Evolutionary conservation across 2,113 vertebrate species (phyloP), one percentile per base, ranked within the genome.

Genomic region (Hippocampus abdominalis): DNA sequence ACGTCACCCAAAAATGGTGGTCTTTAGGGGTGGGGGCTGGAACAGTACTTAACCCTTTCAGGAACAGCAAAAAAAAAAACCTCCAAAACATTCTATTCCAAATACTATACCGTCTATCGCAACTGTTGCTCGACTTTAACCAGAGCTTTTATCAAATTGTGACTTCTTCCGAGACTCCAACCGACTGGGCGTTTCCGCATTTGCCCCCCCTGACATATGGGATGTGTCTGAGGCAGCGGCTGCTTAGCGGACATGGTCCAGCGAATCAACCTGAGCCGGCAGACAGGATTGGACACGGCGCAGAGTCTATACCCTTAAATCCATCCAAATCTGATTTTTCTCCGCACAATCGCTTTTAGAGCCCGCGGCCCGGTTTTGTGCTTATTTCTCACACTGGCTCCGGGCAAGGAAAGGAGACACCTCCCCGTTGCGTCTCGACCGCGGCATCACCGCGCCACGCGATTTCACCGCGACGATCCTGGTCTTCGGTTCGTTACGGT

Each of bases 281-380:
- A 70, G 75, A 72, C 81, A 66, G 66, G 73, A 85, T 76, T 81
- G 77, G 79, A 75, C 72, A 71, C 64, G 64, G 76, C 71, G 78
- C 76, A 78, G 53, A 74, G 69, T 67, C 77, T 73, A 81, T 73
- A 81, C 64, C 81, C 80, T 83, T 77, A 78, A 85, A 84, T 81
- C 80, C 81, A 71, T 77, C 69, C 71, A 62, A 82, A 85, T 85
- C 80, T 81, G 32, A 18, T 60, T 60, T 60, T 60, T 32, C 57
- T 60, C 57, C 78, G 62, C 49, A 67, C 78, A 84, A 85, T 84
- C 68, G 68, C 77, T 76, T 60, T 80, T 67, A 62, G 72, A 82
- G 80, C 83, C 78, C 65, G 65, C 25, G 71, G 77, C 72, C 32
- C 70, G 77, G 67, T 80, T 75, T 71, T 74, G 69, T 72, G 76